A percentile compares a stretch with the other conserved stretches of the same genome.
phyloP scores from a whole-genome alignment of 1,140 invertebrate genomes.

The Ostrea denselamellosa region DNA sequence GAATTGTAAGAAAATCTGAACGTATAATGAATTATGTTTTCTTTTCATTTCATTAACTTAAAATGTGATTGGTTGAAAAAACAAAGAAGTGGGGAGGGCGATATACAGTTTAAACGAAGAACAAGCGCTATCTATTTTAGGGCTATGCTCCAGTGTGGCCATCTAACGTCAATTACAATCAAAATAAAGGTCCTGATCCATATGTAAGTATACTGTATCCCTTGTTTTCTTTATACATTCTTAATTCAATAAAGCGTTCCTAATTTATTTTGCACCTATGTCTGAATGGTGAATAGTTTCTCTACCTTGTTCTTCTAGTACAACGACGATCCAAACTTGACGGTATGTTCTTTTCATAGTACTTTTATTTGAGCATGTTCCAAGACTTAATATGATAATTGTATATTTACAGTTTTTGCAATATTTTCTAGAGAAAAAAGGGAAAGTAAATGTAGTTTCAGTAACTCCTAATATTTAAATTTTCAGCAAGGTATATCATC shows the following conservation, averaged over 20 bases:
- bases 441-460: too few species aligned
- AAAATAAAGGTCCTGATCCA: neutral
- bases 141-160: conserved; percentile 1
- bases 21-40: neutral
- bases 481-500: too few species aligned
- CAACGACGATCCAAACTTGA: conserved; percentile 81
- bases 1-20: too few species aligned
- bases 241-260: neutral
- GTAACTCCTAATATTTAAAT: too few species aligned
- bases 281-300: neutral
- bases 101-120: neutral
- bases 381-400: too few species aligned
- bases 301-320: conserved; percentile 48
- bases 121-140: neutral
- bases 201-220: neutral
- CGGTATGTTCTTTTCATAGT: neutral
- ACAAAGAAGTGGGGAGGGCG: neutral
- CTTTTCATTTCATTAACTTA: neutral
- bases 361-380: too few species aligned
- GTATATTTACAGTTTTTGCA: too few species aligned
- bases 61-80: neutral
- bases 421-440: too few species aligned
- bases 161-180: neutral
- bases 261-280: neutral
- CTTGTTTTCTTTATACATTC: neutral